Evolutionary conservation across 2,888 invertebrate genomes (phyloP), one percentile per base, ranked within the genome.

Genomic region (Opisthograptis luteolata): DNA sequence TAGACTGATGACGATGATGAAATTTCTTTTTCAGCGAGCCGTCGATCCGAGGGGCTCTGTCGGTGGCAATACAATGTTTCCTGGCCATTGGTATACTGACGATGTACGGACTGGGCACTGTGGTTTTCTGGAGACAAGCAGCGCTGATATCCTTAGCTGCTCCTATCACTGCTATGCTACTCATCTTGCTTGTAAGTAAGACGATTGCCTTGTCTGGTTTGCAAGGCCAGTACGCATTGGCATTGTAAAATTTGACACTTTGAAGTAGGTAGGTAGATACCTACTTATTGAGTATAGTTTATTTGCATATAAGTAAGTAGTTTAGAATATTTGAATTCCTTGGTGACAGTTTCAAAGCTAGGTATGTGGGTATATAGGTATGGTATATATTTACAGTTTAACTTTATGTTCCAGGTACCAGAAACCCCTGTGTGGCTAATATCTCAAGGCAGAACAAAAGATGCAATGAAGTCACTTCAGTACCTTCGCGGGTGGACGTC

Each of bases 401-500:
- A n/a, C n/a, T n/a, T 2, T 24, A 24, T 1, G 8, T 24, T 25
- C 4, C 10, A 25, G 25, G 25, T 25, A 1, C 25, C 25, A 25
- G 25, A 25, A 25, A 25, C 25, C 92, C 92, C 92, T 15, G 80
- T 92, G 10, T 92, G 92, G 92, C 70, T 93, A 1, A 58, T 92
- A 39, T 84, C 91, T 0, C 85, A 84, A 61, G 87, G 91, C 1
- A 76, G 86, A 28, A 81, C 86, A 20, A 84, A 89, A 15, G 92
- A 92, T 4, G 92, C 93, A 0, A 62, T 90, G 3, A 84, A 84
- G 53, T 87, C 92, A 0, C 72, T 93, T 0, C 85, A 91, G 57
- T 91, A 90, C 77, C 82, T 93, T 2, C 84, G 92, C 1, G 92
- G 93, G 0, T 92, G 92, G 92, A 89, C 91, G 0, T 68, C 80